These are phyloP conservation scores for Meriones unguiculatus DNA, from an alignment of 2,113 vertebrate genomes.

Conservation along the genomic window DNA sequence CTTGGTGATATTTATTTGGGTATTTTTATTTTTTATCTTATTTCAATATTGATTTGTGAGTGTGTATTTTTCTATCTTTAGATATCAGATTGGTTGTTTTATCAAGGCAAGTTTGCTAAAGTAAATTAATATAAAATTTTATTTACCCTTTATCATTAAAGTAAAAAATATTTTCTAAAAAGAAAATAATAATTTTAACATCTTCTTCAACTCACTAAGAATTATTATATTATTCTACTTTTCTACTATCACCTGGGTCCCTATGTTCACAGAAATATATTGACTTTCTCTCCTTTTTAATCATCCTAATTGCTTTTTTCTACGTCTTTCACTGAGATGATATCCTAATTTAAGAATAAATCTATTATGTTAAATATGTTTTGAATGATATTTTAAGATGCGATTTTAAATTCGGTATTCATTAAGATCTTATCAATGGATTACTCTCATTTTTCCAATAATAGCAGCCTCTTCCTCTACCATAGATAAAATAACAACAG, in stretches of 20 bases:
- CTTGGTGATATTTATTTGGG: not conserved
- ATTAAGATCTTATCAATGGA: not conserved
- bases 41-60: conserved; percentile 35
- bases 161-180: conserved; percentile 34
- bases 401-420: conserved; percentile 5
- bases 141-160: conserved; percentile 13
- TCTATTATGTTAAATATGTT: conserved; percentile 17
- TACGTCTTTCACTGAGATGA: conserved; percentile 6
- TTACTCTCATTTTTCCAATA: conserved; percentile 32
- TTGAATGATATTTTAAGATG: conserved; percentile 21
- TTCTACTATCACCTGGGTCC: not conserved
- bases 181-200: conserved; percentile 50
- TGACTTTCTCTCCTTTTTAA: conserved; percentile 24
- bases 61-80: not conserved
- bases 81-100: conserved; percentile 15
- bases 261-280: not conserved
- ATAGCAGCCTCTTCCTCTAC: not conserved
- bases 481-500: not conserved
- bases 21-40: not conserved
- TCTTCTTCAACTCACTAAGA: not conserved
- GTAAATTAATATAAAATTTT: conserved; percentile 4
- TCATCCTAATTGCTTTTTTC: not conserved
- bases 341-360: conserved; percentile 51
- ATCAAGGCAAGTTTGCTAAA: conserved; percentile 17
- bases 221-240: conserved; percentile 35